phyloP scores from a whole-genome alignment of 2,113 vertebrate genomes.

The Chelonoidis abingdonii region DNA sequence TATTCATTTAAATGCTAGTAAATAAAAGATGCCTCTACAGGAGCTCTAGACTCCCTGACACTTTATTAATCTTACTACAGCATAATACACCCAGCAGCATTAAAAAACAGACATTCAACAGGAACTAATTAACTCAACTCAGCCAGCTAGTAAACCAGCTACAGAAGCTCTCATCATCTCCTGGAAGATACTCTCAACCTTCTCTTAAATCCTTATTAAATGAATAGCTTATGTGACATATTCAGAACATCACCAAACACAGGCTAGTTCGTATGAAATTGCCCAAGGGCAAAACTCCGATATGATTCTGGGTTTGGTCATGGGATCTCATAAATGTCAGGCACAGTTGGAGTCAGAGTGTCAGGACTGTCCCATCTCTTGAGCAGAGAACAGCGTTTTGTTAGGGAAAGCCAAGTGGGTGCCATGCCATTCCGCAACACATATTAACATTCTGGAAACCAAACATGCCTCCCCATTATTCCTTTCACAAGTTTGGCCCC shows the following conservation, averaged over 20 bases:
- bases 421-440: background rate
- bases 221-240: accelerated
- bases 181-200: background rate
- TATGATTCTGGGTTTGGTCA: accelerated
- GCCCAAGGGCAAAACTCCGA: accelerated
- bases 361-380: background rate
- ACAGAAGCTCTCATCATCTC: accelerated
- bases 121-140: background rate
- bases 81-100: background rate
- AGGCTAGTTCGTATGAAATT: background rate
- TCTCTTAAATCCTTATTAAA: background rate
- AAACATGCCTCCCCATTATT: background rate
- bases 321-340: accelerated
- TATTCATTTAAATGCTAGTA: background rate
- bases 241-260: accelerated
- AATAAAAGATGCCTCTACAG: background rate
- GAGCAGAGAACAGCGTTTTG: background rate
- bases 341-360: background rate
- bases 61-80: background rate
- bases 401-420: background rate
- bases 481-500: background rate
- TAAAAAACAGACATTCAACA: background rate
- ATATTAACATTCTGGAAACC: background rate
- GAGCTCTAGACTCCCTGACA: background rate
- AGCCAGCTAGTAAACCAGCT: background rate